Base-by-base conservation (phyloP, 2,888 invertebrate species). In the Apeira syringaria region DNA sequence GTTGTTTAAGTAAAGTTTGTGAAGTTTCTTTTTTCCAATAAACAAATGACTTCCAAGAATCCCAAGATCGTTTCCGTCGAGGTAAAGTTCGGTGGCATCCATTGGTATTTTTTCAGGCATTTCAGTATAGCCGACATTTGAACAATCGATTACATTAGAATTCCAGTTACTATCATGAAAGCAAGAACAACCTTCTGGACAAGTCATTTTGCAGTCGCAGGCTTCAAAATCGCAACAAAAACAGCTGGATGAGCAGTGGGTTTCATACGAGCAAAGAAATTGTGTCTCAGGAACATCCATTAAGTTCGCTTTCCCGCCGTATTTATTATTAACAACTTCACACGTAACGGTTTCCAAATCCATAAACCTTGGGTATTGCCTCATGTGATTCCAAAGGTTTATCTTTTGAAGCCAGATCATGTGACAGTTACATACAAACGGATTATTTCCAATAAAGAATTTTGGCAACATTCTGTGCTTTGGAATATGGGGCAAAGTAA, bases 151-250 rank as follows among this genome's bases (percentile, higher is more conserved):
- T 13, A 96, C 94, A 82, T 96, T 96, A 50, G 94, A 94, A 49
- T 93, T 92, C 95, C 96, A 96, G 58, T 94, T 93, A 75, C 94
- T 94, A 72, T 96, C 96, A 76, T 96, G 95, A 75, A 94, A 96
- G 74, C 97, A 97, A 33, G 94, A 94, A 79, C 97, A 97, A 64
- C 94, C 94, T 65, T 92, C 92, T 7, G 97, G 97, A 64, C 97
- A 97, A 25, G 94, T 94, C 94, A 96, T 96, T 87, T 96, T 95
- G 80, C 97, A 97, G 79, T 97, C 97, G 73, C 97, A 97, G 26
- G 95, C 95, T 74, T 95, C 96, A 80, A 95, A 97, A 64, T 96
- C 96, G 74, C 97, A 97, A 76, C 97, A 97, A 69, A 95, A 95
- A 74, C 97, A 97, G 51, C 94, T 90, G 7, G 95, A 93, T 67